Conservation (phyloP, 1,140 invertebrate genomes). For the Drosophila lini region DNA sequence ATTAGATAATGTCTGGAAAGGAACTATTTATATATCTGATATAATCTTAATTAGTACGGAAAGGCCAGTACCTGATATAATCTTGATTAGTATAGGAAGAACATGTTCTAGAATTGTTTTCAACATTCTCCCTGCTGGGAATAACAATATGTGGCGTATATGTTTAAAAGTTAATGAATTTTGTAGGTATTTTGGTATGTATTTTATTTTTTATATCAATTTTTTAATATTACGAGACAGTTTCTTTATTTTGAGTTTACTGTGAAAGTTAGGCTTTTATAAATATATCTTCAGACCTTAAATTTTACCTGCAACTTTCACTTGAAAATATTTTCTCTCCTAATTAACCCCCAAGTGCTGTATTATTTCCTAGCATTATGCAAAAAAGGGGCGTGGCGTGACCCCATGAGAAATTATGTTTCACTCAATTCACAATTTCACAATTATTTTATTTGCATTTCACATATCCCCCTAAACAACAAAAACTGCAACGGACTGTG, state of each 20-base stretch:
- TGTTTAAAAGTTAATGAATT: too few species aligned
- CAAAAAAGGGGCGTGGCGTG: constrained; percentile 32
- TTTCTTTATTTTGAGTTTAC: too few species aligned
- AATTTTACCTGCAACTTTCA: not conserved
- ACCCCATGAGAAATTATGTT: not conserved
- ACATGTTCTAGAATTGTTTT: not conserved
- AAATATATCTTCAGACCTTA: too few species aligned
- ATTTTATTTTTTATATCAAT: too few species aligned
- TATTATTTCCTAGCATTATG: not conserved
- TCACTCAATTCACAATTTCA: too few species aligned
- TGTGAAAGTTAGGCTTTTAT: too few species aligned
- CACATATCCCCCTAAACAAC: not conserved
- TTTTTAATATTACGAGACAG: too few species aligned
- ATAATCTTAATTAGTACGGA: not conserved
- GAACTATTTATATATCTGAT: not conserved
- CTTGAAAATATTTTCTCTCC: not conserved
- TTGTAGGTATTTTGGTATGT: too few species aligned
- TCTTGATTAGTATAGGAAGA: not conserved
- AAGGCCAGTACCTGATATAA: not conserved
- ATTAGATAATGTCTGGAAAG: not conserved
- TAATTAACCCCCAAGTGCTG: not conserved
- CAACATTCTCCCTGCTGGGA: too few species aligned
- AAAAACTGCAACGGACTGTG: not conserved
- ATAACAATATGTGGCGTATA: not conserved
- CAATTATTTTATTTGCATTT: constrained; percentile 5